A percentile compares a stretch with the other conserved stretches of the same genome.
Conservation (phyloP, 2,797 vertebrate genomes). For the Naso thynnoides region DNA sequence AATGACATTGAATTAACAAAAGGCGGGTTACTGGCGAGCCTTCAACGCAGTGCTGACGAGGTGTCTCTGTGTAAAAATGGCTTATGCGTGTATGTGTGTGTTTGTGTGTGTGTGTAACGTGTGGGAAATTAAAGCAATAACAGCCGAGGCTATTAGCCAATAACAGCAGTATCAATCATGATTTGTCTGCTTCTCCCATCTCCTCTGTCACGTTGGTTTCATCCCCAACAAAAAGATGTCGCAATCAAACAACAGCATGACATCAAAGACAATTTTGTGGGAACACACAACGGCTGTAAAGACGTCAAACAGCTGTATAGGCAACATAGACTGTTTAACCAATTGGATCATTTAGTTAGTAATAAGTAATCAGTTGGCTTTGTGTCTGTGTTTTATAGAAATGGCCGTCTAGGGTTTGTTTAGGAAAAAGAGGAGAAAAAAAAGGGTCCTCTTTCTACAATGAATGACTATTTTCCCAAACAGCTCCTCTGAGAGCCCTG, state of each 20-base stretch:
- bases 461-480: constrained; percentile 73
- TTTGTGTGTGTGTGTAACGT: constrained; percentile 14
- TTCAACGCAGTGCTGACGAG: too few species aligned
- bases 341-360: constrained; percentile 45
- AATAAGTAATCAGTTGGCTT: constrained; percentile 38
- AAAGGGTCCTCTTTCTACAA: constrained; percentile 38
- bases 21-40: too few species aligned
- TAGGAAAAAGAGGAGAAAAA: constrained; percentile 11
- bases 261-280: constrained; percentile 27
- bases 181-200: constrained; percentile 26
- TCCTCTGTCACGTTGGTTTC: constrained; percentile 33
- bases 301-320: constrained; percentile 32
- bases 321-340: constrained; percentile 4
- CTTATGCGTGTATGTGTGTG: constrained; percentile 3
- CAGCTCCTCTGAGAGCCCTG: constrained; percentile 62
- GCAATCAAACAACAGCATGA: constrained; percentile 38
- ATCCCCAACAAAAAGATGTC: constrained; percentile 50
- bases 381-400: constrained; percentile 44
- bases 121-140: constrained; percentile 18
- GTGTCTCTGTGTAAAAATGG: not conserved
- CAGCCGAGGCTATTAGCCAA: constrained; percentile 44
- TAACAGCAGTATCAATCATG: constrained; percentile 41
- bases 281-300: constrained; percentile 2
- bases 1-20: too few species aligned
- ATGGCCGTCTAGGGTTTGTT: constrained; percentile 39